These are phyloP conservation scores for Daubentonia madagascariensis DNA, from an alignment of 2,113 vertebrate species.

Conservation along the genomic window DNA sequence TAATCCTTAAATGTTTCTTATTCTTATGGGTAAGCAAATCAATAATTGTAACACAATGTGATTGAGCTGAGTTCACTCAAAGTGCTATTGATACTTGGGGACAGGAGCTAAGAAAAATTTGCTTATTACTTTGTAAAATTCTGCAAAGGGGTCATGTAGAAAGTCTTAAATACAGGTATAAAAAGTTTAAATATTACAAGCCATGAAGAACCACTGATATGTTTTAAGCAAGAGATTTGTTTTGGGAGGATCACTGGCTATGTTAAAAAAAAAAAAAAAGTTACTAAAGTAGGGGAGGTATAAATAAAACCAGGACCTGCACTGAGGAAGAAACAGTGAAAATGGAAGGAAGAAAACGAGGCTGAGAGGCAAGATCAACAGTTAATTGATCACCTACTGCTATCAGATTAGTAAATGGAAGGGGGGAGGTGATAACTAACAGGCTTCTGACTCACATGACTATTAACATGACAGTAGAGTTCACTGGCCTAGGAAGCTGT, in stretches of 20 bases:
- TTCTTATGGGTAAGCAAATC: neutral
- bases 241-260: neutral
- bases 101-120: neutral
- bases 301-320: neutral
- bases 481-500: neutral
- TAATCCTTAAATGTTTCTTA: neutral
- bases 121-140: neutral
- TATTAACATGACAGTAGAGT: neutral
- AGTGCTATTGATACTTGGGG: neutral
- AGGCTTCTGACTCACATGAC: neutral
- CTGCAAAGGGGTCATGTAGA: neutral
- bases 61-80: neutral
- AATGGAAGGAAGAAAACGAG: neutral
- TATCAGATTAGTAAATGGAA: neutral
- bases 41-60: neutral
- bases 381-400: neutral
- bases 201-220: neutral
- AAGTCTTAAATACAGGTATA: neutral
- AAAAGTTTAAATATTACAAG: neutral
- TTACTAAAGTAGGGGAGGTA: neutral
- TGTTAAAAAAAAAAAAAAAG: neutral
- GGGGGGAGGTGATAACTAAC: neutral
- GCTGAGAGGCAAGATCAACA: neutral
- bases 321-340: neutral
- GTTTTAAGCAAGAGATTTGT: neutral